Evolutionary conservation across 2,113 vertebrate species (phyloP).

Genomic region (Setophaga coronata): DNA sequence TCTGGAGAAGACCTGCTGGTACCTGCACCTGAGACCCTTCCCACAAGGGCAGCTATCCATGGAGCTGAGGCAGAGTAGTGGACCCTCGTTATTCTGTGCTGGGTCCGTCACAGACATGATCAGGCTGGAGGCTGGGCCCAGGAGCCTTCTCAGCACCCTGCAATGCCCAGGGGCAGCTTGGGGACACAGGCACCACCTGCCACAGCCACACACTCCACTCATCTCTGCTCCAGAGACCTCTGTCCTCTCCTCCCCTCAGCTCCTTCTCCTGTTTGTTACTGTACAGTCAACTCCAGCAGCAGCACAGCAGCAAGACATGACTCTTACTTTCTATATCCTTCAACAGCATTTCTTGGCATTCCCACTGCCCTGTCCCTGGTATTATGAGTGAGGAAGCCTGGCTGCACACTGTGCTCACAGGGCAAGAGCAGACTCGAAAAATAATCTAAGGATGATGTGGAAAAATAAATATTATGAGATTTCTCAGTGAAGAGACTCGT

Average conservation of each 20-base stretch:
- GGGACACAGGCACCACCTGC: neutral
- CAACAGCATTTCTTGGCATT: neutral
- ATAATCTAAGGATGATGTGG: neutral
- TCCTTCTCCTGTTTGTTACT: neutral
- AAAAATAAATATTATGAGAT: neutral
- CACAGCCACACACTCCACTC: neutral
- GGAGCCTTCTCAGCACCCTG: neutral
- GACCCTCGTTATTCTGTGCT: accelerated
- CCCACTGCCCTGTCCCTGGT: neutral
- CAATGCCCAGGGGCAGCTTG: neutral
- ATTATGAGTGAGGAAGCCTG: accelerated
- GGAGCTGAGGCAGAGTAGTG: neutral
- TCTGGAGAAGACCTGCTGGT: neutral
- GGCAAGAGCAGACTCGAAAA: neutral
- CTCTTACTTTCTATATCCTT: neutral
- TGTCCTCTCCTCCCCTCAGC: neutral
- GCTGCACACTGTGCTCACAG: neutral
- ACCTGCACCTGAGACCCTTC: neutral
- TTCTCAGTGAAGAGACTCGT: neutral
- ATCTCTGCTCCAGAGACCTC: neutral
- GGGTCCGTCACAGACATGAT: neutral
- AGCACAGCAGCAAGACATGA: neutral
- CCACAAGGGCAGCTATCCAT: neutral
- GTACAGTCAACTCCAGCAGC: neutral
- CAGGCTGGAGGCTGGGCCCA: neutral